Percentiles rank a stretch among this genome's conserved stretches.
Evolutionary conservation across 2,888 invertebrate genomes (phyloP).

Genomic region (Lamellibrachia columna): DNA sequence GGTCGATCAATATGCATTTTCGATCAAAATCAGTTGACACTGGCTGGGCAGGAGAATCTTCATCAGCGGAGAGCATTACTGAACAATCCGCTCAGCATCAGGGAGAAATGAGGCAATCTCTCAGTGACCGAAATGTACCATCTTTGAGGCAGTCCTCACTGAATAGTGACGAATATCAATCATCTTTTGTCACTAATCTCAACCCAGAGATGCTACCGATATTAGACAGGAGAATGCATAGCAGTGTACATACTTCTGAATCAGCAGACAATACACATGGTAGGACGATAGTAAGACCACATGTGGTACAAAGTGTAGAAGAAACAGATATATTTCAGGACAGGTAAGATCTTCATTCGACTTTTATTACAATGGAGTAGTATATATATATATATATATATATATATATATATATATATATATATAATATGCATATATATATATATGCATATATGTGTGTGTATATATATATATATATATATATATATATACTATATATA

Average conservation of each 20-base stretch:
- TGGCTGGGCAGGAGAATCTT: neutral
- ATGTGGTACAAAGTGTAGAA: neutral
- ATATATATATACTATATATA: too few relatives aligned
- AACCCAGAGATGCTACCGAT: neutral
- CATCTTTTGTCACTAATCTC: neutral
- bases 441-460: too few relatives aligned
- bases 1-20: conserved; percentile 58
- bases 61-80: neutral
- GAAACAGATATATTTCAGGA: neutral
- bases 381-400: too few relatives aligned
- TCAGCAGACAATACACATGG: neutral
- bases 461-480: too few relatives aligned
- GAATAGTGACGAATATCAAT: neutral
- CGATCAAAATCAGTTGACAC: conserved; percentile 45
- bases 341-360: neutral
- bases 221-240: neutral
- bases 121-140: neutral
- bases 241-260: neutral
- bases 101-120: neutral
- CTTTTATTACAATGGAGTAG: neutral
- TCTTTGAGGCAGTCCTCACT: neutral
- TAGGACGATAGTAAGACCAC: neutral
- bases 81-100: neutral
- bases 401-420: too few relatives aligned
- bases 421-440: too few relatives aligned